Conservation (phyloP, 2,797 vertebrate species). For the Aphelocoma californica region DNA sequence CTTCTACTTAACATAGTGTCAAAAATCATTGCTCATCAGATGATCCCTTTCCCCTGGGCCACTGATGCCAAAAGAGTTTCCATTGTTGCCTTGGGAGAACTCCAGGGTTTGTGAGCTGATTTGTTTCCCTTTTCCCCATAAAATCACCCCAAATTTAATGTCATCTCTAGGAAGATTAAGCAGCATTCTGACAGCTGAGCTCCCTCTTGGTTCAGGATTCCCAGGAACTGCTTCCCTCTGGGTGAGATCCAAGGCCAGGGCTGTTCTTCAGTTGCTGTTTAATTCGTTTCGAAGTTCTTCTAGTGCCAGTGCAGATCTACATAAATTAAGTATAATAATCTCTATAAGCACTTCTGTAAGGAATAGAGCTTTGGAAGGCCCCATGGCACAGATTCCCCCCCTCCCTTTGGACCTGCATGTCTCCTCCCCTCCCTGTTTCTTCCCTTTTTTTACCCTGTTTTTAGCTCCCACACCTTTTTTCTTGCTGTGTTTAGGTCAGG, state of each 20-base stretch:
- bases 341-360: not conserved
- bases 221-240: not conserved
- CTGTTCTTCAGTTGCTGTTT: not conserved
- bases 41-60: not conserved
- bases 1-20: not conserved
- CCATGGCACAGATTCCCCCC: not conserved
- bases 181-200: not conserved
- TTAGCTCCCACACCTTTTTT: not conserved
- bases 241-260: not conserved
- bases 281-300: conserved; percentile 1
- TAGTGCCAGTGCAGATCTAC: not conserved
- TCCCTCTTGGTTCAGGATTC: not conserved
- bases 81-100: not conserved
- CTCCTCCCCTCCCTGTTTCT: not conserved
- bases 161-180: not conserved
- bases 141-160: not conserved
- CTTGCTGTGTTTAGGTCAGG: not conserved
- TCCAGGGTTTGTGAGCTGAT: not conserved
- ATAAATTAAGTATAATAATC: not conserved
- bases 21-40: not conserved
- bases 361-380: not conserved
- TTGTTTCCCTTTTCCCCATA: not conserved
- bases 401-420: not conserved
- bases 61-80: not conserved
- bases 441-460: not conserved